Conservation (phyloP, 1,140 invertebrate species). For the Thaumetopoea pityocampa region DNA sequence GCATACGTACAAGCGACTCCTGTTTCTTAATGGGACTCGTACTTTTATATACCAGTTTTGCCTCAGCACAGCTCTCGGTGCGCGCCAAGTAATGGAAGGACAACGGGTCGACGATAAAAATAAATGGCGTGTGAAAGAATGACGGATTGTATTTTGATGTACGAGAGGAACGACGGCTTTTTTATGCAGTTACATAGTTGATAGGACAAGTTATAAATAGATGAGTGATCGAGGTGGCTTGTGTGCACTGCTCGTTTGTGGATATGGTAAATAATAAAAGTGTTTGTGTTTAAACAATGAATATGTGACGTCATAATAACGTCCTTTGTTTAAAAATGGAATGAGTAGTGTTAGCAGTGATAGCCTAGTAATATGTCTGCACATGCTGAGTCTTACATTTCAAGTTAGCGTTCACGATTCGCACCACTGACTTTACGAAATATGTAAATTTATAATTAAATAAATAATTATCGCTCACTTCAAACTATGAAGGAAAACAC, state of each 20-base stretch:
- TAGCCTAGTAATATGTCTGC: too few relatives aligned
- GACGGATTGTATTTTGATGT: conserved; percentile 51
- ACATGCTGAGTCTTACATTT: too few relatives aligned
- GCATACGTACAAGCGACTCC: conserved; percentile 27
- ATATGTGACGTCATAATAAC: too few relatives aligned
- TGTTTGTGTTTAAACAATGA: conserved; percentile 7
- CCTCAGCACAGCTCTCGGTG: conserved; percentile 27
- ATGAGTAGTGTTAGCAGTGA: too few relatives aligned
- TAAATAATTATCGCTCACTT: too few relatives aligned
- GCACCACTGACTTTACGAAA: too few relatives aligned
- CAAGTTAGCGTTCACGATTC: too few relatives aligned
- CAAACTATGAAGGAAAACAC: too few relatives aligned
- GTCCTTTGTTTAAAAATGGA: too few relatives aligned
- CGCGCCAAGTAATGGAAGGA: conserved; percentile 52
- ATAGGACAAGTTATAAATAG: conserved; percentile 7
- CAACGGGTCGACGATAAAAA: conserved; percentile 59
- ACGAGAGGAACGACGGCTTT: conserved; percentile 15
- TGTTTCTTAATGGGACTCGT: conserved; percentile 54
- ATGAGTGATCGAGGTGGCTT: not conserved
- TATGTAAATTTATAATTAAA: too few relatives aligned
- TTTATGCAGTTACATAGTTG: conserved; percentile 17
- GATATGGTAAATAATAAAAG: not conserved
- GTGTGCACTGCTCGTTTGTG: too few relatives aligned
- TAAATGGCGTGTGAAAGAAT: conserved; percentile 57
- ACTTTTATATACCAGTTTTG: conserved; percentile 62